These are phyloP conservation scores for Hetaerina americana DNA, from an alignment of 1,140 invertebrate species.

Conservation along the genomic window DNA sequence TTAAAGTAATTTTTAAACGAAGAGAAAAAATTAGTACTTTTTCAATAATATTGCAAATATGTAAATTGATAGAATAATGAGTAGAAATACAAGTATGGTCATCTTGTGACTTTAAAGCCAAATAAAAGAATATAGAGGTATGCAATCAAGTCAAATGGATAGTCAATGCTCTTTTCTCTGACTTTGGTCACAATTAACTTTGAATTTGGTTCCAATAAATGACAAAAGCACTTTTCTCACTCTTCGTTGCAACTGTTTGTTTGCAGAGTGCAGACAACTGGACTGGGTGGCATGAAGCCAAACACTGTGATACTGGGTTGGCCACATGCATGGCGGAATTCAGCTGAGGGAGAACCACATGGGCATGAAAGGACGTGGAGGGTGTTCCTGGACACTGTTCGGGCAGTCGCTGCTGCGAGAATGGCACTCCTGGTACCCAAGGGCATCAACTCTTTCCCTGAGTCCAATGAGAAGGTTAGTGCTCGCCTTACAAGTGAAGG, in stretches of 20 bases:
- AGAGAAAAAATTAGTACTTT: no score
- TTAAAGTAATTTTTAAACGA: no score
- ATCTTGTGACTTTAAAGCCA: background rate
- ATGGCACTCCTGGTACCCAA: slow-evolving; percentile 92
- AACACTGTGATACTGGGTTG: slow-evolving; percentile 97
- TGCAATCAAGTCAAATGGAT: no score
- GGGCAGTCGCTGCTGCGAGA: slow-evolving; percentile 63
- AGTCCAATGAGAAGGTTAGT: slow-evolving; percentile 67
- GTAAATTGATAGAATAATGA: no score
- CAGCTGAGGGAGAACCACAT: slow-evolving; percentile 40
- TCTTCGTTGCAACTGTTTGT: no score
- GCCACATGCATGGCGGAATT: slow-evolving; percentile 92
- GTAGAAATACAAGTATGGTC: no score
- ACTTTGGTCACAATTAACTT: no score
- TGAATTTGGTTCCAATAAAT: no score
- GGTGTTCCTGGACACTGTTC: slow-evolving; percentile 76
- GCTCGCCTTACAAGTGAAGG: background rate
- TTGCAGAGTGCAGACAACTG: slow-evolving; percentile 82
- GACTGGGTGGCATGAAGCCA: slow-evolving; percentile 92
- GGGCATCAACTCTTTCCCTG: slow-evolving; percentile 93
- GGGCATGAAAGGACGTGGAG: slow-evolving; percentile 52
- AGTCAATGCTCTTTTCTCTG: no score
- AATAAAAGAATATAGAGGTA: no score
- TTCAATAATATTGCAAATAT: no score
- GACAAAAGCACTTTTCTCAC: no score